These are phyloP conservation scores for Aphelenchoides avenae DNA, from an alignment of 1,140 invertebrate species.

Conservation along the genomic window DNA sequence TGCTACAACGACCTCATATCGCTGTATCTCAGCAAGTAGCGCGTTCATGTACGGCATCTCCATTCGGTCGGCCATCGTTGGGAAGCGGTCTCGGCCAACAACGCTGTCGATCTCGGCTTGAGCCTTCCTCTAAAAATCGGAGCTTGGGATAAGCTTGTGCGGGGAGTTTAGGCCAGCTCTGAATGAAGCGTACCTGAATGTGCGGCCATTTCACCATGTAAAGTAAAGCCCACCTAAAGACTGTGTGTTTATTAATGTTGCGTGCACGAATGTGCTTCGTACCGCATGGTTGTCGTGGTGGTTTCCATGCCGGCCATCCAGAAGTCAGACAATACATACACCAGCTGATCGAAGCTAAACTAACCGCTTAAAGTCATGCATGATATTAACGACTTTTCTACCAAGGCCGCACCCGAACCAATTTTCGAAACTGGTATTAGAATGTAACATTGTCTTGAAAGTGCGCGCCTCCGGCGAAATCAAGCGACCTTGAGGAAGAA, in stretches of 20 bases:
- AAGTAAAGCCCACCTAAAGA: neutral
- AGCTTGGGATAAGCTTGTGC: neutral
- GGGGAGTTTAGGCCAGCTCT: constrained; percentile 1
- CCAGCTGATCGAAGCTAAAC: neutral
- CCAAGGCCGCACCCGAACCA: no score
- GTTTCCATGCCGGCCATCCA: constrained; percentile 14
- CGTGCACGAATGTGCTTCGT: neutral
- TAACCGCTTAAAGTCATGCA: neutral
- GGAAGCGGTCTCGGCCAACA: neutral
- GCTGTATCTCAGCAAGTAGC: constrained; percentile 8
- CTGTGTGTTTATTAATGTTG: neutral
- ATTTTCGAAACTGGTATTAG: no score
- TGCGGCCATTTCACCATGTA: constrained; percentile 6
- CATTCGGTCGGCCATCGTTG: constrained; percentile 6
- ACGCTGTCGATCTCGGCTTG: constrained; percentile 1
- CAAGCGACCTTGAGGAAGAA: no score
- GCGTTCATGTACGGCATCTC: constrained; percentile 1
- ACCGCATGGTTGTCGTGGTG: neutral
- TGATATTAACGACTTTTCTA: no score
- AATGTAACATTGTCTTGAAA: no score
- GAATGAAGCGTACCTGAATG: constrained; percentile 4
- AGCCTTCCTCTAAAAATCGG: constrained; percentile 7
- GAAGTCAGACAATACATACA: constrained; percentile 7
- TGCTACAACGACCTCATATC: constrained; percentile 5
- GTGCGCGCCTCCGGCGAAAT: no score